Evolutionary conservation across 2,113 vertebrate genomes (phyloP).

Genomic region (Morphnarchus princeps): DNA sequence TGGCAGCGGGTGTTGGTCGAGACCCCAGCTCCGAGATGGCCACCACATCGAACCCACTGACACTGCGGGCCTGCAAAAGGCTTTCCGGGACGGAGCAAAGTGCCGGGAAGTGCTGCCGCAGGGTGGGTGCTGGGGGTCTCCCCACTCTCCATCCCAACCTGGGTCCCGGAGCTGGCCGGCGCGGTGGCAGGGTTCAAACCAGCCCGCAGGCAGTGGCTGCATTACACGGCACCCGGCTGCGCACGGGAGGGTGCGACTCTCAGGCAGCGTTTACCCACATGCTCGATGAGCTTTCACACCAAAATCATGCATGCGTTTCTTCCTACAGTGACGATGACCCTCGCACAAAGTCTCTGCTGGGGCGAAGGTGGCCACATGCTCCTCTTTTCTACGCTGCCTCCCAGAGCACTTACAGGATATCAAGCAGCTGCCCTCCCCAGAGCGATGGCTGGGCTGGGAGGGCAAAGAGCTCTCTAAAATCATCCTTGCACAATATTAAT

Average conservation of each 20-base stretch:
- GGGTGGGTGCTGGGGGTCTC: neutral
- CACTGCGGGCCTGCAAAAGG: accelerated
- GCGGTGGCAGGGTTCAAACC: neutral
- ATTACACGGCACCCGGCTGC: neutral
- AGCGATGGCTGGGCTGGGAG: neutral
- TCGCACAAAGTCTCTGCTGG: neutral
- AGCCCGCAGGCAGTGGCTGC: neutral
- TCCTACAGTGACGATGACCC: neutral
- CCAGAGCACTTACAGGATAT: neutral
- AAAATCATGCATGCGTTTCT: accelerated
- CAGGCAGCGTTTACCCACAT: neutral
- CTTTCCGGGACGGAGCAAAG: neutral
- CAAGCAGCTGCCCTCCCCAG: neutral
- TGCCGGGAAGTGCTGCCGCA: accelerated
- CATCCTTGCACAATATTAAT: neutral
- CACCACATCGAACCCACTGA: neutral
- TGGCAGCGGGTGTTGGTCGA: neutral
- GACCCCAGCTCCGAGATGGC: accelerated
- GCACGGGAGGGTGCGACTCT: neutral
- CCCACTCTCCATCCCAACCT: neutral
- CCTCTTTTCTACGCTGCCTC: neutral
- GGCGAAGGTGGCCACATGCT: neutral
- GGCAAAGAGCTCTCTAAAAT: neutral
- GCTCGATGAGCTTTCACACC: neutral
- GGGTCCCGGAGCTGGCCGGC: neutral